Conservation (phyloP, 1,140 invertebrate species). For the Melanaphis sacchari region DNA sequence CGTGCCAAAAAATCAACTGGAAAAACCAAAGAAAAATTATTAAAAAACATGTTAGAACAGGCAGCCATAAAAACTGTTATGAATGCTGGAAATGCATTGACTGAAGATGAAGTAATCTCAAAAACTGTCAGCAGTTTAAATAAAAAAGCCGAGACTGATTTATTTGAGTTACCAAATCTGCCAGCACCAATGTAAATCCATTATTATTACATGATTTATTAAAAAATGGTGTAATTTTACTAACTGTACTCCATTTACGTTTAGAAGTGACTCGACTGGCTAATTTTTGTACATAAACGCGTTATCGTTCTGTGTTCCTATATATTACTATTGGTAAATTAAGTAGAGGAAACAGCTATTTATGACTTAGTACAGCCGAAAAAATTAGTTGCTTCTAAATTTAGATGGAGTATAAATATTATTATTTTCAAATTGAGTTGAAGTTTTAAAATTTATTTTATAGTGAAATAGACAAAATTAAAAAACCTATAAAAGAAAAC, state of each 20-base stretch:
- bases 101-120: slow-evolving; percentile 44
- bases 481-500: slow-evolving; percentile 15
- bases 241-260: too few relatives aligned
- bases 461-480: background rate
- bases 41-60: slow-evolving; percentile 43
- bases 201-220: background rate
- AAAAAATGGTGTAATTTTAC: background rate
- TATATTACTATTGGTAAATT: too few relatives aligned
- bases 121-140: slow-evolving; percentile 32
- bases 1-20: slow-evolving; percentile 16
- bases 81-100: background rate
- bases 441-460: background rate
- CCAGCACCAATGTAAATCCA: background rate
- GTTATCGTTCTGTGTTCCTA: too few relatives aligned
- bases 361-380: too few relatives aligned
- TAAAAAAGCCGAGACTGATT: slow-evolving; percentile 13
- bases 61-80: slow-evolving; percentile 47
- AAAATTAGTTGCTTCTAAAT: too few relatives aligned
- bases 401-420: background rate
- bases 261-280: too few relatives aligned
- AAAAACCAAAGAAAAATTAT: slow-evolving; percentile 41
- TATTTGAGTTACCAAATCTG: slow-evolving; percentile 42
- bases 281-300: too few relatives aligned
- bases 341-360: too few relatives aligned
- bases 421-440: background rate